Evolutionary conservation across 2,797 vertebrate species (phyloP).

Genomic region (Aldrovandia affinis): DNA sequence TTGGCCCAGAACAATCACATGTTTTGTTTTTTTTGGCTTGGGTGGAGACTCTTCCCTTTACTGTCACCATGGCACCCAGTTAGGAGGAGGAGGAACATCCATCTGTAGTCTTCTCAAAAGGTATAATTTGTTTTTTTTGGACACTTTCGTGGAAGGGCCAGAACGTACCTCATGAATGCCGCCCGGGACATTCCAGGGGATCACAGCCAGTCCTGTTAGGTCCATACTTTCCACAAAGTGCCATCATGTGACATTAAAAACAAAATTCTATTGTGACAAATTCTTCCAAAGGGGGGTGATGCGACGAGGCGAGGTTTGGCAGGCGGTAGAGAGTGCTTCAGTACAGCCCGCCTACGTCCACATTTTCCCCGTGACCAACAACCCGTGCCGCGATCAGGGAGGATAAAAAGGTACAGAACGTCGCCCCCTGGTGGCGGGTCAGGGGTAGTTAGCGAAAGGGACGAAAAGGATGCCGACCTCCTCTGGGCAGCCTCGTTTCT

Average conservation of each 20-base stretch:
- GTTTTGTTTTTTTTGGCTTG: slow-evolving; percentile 43
- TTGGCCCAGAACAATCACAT: slow-evolving; percentile 38
- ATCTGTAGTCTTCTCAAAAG: neutral
- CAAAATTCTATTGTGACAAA: slow-evolving; percentile 27
- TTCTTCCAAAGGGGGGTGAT: neutral
- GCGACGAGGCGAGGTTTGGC: neutral
- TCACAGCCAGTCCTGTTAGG: slow-evolving; percentile 38
- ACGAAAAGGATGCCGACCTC: neutral
- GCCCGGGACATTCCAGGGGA: slow-evolving; percentile 25
- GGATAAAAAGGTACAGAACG: neutral
- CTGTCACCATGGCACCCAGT: slow-evolving; percentile 15
- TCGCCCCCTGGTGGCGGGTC: neutral
- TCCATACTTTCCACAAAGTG: slow-evolving; percentile 50
- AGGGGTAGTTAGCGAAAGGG: neutral
- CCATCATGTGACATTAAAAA: no score
- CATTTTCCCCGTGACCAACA: neutral
- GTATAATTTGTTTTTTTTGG: slow-evolving; percentile 19
- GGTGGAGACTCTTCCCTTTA: neutral
- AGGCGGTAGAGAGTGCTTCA: no score
- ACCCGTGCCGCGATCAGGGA: no score
- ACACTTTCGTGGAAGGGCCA: slow-evolving; percentile 38
- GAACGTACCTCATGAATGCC: slow-evolving; percentile 24
- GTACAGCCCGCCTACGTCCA: slow-evolving; percentile 18
- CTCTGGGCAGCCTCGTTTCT: neutral
- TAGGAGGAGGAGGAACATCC: slow-evolving; percentile 34